phyloP scores from a whole-genome alignment of 2,113 vertebrate genomes.

The Pluvialis apricaria region DNA sequence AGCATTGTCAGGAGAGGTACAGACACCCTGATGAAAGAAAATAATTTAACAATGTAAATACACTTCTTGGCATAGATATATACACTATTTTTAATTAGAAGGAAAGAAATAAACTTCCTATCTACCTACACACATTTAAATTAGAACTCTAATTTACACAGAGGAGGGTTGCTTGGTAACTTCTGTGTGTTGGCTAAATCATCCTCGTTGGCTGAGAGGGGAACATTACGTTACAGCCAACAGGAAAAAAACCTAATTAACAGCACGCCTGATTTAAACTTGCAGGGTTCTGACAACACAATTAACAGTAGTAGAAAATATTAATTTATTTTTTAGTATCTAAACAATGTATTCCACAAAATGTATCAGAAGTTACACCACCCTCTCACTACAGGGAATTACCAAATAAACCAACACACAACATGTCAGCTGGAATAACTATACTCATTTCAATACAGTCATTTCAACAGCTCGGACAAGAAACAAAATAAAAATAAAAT shows the following conservation, averaged over 20 bases:
- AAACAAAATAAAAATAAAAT: background rate
- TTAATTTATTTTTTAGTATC: background rate
- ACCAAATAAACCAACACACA: background rate
- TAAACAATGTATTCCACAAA: background rate
- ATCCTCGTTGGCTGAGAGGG: background rate
- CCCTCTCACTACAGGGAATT: background rate
- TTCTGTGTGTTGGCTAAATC: background rate
- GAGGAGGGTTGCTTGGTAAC: background rate
- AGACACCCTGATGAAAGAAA: slow-evolving; percentile 79
- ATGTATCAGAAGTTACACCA: background rate
- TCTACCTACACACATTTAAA: background rate
- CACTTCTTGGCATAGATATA: background rate
- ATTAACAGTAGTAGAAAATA: background rate
- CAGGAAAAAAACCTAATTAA: background rate
- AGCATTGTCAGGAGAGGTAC: slow-evolving; percentile 89
- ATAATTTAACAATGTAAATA: background rate
- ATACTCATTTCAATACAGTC: too few relatives aligned
- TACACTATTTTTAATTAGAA: background rate
- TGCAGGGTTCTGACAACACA: background rate
- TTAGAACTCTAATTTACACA: background rate
- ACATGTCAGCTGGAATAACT: background rate
- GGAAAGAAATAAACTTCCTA: background rate
- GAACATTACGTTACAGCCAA: background rate
- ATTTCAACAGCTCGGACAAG: background rate
- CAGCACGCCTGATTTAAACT: background rate